These are phyloP conservation scores for Chloroceryle amazona DNA, from an alignment of 2,797 vertebrate genomes.

Conservation along the genomic window DNA sequence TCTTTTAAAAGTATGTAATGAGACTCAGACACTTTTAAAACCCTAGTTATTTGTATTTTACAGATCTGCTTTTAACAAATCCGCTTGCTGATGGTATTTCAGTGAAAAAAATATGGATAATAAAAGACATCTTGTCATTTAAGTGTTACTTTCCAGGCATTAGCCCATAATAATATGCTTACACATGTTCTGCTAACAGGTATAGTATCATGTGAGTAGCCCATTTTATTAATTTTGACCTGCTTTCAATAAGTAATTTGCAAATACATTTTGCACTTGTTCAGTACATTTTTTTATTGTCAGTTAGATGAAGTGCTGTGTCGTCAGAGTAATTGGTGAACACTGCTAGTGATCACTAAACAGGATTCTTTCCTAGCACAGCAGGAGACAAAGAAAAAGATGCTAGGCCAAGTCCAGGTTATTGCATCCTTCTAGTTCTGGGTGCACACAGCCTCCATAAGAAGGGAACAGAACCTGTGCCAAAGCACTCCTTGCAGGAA, in stretches of 20 bases:
- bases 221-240: not conserved
- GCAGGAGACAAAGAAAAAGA: not conserved
- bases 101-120: not conserved
- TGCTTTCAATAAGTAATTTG: not conserved
- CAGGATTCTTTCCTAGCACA: not conserved
- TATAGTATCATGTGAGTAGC: not conserved
- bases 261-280: not conserved
- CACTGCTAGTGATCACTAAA: not conserved
- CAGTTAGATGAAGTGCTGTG: not conserved
- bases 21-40: not conserved
- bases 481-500: not conserved
- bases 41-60: not conserved
- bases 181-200: not conserved
- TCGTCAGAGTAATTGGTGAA: not conserved
- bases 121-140: not conserved
- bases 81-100: not conserved
- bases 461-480: not conserved
- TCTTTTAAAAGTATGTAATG: too few species aligned
- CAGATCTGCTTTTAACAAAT: not conserved
- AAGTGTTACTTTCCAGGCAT: not conserved
- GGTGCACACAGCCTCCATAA: not conserved
- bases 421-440: not conserved
- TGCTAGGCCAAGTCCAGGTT: fast-evolving
- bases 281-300: not conserved
- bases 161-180: not conserved